Evolutionary conservation across 2,888 invertebrate species (phyloP).

Genomic region (Philopedon plagiatum): DNA sequence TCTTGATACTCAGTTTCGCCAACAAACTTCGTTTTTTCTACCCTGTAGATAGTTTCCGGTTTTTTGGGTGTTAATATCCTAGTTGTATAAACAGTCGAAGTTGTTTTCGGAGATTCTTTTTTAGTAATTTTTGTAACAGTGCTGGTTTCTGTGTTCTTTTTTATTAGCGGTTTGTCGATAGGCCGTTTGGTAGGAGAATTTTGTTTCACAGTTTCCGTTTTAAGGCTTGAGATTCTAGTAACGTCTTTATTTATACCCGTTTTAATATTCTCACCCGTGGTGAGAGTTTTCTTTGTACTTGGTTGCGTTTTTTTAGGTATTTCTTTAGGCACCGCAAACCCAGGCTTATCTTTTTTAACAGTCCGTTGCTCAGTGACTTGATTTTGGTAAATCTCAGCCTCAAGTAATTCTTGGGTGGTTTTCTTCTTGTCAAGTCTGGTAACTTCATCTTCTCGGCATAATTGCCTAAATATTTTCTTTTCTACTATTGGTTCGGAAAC

Average conservation of each 20-base stretch:
- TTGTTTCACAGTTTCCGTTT: slow-evolving; percentile 31
- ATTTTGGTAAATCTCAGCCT: slow-evolving; percentile 55
- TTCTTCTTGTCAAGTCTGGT: slow-evolving; percentile 54
- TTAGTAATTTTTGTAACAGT: slow-evolving; percentile 37
- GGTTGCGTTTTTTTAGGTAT: slow-evolving; percentile 44
- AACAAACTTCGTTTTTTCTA: slow-evolving; percentile 52
- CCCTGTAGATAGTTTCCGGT: slow-evolving; percentile 49
- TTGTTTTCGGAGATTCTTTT: slow-evolving; percentile 41
- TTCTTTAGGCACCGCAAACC: slow-evolving; percentile 29
- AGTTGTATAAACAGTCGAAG: not conserved
- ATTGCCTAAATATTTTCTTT: slow-evolving; percentile 60
- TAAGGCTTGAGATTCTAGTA: slow-evolving; percentile 13
- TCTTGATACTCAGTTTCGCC: slow-evolving; percentile 55
- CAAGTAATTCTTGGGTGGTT: slow-evolving; percentile 51
- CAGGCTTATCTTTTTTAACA: slow-evolving; percentile 59
- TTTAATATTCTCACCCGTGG: not conserved
- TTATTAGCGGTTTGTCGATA: slow-evolving; percentile 27
- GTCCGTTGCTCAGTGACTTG: slow-evolving; percentile 48
- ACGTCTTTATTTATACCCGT: not conserved
- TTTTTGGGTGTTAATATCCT: slow-evolving; percentile 24
- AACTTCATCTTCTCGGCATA: slow-evolving; percentile 62
- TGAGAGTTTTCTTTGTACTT: slow-evolving; percentile 24
- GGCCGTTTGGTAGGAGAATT: slow-evolving; percentile 39
- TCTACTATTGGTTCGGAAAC: slow-evolving; percentile 63
- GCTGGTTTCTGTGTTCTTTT: slow-evolving; percentile 29